Percentiles rank a stretch among this genome's conserved stretches.
Conservation (phyloP, 2,888 invertebrate genomes). For the Tillus elongatus region DNA sequence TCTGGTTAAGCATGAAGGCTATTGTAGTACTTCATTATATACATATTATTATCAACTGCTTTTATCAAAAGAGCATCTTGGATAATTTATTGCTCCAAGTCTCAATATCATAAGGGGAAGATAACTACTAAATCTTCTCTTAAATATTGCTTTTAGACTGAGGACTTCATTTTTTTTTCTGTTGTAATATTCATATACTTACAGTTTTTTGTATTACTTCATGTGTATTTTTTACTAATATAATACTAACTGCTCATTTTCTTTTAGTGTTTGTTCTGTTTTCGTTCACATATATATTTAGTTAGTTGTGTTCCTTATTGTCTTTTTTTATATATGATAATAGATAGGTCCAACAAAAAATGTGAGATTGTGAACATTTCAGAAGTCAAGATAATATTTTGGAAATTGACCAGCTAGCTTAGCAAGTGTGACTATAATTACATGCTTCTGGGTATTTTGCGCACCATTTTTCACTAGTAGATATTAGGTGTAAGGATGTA, state of each 20-base stretch:
- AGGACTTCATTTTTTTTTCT: constrained; percentile 20
- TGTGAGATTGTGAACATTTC: constrained; percentile 9
- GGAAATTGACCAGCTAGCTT: constrained; percentile 38
- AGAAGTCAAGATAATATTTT: constrained; percentile 13
- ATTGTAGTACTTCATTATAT: constrained; percentile 20
- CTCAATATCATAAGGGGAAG: constrained; percentile 16
- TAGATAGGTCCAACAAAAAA: constrained; percentile 7
- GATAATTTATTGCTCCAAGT: constrained; percentile 23
- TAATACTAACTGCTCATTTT: constrained; percentile 12
- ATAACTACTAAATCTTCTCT: constrained; percentile 16
- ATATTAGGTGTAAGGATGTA: constrained; percentile 11
- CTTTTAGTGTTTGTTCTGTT: background rate
- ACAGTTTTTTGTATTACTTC: constrained; percentile 16
- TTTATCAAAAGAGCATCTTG: constrained; percentile 23
- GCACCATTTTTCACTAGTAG: constrained; percentile 24
- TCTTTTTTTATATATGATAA: background rate
- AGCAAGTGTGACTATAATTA: constrained; percentile 11
- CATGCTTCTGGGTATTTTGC: constrained; percentile 17
- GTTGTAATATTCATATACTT: too few relatives aligned
- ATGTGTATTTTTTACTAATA: constrained; percentile 15
- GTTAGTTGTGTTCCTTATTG: background rate
- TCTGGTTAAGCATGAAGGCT: constrained; percentile 50
- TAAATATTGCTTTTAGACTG: constrained; percentile 19
- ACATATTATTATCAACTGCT: constrained; percentile 25
- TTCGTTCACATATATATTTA: background rate